Evolutionary conservation across 2,888 invertebrate genomes (phyloP).

Genomic region (Idaea biselata): DNA sequence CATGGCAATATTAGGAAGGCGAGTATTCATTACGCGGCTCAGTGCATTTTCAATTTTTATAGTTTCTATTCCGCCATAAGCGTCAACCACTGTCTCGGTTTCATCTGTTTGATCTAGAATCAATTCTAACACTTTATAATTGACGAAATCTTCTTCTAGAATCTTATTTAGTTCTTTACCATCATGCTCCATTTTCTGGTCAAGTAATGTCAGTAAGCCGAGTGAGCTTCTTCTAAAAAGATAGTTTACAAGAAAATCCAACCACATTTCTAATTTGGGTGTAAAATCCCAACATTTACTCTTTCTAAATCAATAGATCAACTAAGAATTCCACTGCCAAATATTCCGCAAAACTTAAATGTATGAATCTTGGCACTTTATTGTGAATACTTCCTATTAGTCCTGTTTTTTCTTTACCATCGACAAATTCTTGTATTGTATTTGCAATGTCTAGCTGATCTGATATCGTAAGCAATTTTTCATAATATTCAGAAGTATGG

Average conservation of each 20-base stretch:
- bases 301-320: neutral
- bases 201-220: too few species aligned
- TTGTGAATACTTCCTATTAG: neutral
- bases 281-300: neutral
- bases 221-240: neutral
- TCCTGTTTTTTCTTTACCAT: conserved; percentile 2
- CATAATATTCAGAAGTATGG: neutral
- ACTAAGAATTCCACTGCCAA: neutral
- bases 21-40: too few species aligned
- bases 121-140: too few species aligned
- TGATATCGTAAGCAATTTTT: neutral
- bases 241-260: neutral
- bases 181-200: too few species aligned
- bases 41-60: too few species aligned
- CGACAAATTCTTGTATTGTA: neutral
- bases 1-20: neutral
- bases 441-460: neutral
- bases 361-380: neutral
- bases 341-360: neutral
- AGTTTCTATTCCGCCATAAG: too few species aligned
- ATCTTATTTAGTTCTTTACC: too few species aligned
- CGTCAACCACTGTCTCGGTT: too few species aligned
- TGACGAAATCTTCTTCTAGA: too few species aligned
- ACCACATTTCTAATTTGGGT: neutral
- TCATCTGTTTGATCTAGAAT: too few species aligned